Base-by-base conservation (phyloP, 2,113 vertebrate genomes). In the Carettochelys insculpta region DNA sequence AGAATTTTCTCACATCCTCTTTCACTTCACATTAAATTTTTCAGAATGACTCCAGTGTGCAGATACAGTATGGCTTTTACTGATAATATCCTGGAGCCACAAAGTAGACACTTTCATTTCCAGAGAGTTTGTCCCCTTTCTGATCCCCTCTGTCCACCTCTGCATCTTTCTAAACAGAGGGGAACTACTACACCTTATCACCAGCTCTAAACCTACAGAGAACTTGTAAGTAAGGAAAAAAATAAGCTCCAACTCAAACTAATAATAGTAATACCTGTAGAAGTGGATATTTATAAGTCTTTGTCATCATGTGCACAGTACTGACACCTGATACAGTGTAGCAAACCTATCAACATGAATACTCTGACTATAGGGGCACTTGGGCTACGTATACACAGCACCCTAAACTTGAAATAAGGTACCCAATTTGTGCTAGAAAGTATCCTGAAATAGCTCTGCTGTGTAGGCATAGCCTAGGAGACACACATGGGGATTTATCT, bases 1-100 rank as follows among this genome's bases (percentile, higher is more conserved):
- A 96, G 68, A 94, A 80, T 95, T 95, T 90, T 97, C 94, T 97
- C 96, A 97, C 96, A 97, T 97, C 97, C 97, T 96, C 97, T 97
- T 97, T 97, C 96, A 96, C 93, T 96, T 97, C 96, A 94, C 51
- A 94, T 94, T 89, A 94, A 90, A 92, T 95, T 96, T 97, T 93
- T 97, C 96, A 96, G 94, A 96, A 97, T 96, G 95, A 97, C 93
- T 96, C 92, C 89, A 83, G 86, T 73, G 47, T 95, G 61, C 71
- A 97, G 81, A 93, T 91, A 78, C 45, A 92, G 22, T 19, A 84
- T 73, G 45, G 51, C 54, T 95, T 96, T 93, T 94, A 92, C 73
- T 88, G 41, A 79, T 2, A 94, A 95, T 95, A 90, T 88, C 22
- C 78, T 95, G 81, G 54, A 85, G 80, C 83, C 52, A 95, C 90